phyloP scores from a whole-genome alignment of 2,888 invertebrate genomes.

The Lepidochitona cinerea region DNA sequence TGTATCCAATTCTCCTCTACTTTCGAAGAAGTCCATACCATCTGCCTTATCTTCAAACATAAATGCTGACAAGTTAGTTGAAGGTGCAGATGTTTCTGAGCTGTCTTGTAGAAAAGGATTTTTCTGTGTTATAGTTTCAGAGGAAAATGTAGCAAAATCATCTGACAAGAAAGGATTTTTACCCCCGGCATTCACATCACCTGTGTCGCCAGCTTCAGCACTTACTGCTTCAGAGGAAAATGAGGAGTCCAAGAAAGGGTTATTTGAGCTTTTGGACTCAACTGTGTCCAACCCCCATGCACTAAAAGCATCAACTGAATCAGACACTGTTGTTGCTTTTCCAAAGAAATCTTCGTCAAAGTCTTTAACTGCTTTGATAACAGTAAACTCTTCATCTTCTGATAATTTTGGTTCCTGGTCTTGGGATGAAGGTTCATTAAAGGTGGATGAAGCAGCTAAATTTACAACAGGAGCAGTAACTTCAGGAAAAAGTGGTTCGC shows the following conservation, averaged over 20 bases:
- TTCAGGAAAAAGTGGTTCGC: not conserved
- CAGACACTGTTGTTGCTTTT: conserved; percentile 16
- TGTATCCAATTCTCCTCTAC: not conserved
- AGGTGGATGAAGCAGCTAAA: not conserved
- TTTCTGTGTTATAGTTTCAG: not conserved
- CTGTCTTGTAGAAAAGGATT: not conserved
- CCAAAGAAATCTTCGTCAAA: conserved; percentile 45
- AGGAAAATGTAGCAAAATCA: not conserved
- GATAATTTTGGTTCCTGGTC: conserved; percentile 1
- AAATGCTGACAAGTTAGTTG: not conserved
- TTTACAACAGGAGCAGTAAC: not conserved
- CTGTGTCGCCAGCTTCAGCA: not conserved
- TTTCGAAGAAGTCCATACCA: not conserved
- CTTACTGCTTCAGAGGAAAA: not conserved
- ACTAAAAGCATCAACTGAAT: not conserved
- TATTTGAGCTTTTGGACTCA: conserved; percentile 17
- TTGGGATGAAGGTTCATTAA: not conserved
- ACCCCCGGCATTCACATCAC: conserved; percentile 1
- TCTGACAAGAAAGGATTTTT: not conserved
- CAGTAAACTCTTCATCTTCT: conserved; percentile 12
- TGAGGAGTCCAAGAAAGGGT: conserved; percentile 38
- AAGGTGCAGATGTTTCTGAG: not conserved
- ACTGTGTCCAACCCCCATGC: not conserved
- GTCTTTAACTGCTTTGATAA: not conserved
- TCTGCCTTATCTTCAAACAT: not conserved